A percentile compares a stretch with the other conserved stretches of the same genome.
Conservation (phyloP, 2,888 invertebrate species). For the Piscicola geometra region DNA sequence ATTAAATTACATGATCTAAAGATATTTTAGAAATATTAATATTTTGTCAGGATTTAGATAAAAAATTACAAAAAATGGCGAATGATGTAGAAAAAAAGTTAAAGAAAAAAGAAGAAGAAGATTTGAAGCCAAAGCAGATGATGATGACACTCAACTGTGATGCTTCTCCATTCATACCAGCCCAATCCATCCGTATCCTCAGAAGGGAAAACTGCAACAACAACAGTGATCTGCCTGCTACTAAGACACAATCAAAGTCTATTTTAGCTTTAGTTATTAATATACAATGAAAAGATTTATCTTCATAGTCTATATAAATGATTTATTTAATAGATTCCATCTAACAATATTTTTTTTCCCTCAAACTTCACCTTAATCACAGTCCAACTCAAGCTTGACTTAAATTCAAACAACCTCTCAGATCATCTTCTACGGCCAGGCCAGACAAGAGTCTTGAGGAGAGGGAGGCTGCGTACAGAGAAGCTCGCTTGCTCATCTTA, state of each 20-base stretch:
- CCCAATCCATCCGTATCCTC: not conserved
- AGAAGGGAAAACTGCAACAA: not conserved
- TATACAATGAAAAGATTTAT: no score
- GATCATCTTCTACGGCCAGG: not conserved
- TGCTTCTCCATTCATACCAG: not conserved
- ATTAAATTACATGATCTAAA: not conserved
- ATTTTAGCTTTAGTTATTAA: no score
- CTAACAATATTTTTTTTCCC: no score
- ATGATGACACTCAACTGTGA: conserved; percentile 1
- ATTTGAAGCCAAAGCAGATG: not conserved
- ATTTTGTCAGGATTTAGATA: not conserved
- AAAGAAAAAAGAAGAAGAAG: conserved; percentile 5
- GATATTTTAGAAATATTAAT: no score
- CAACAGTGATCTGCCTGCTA: not conserved
- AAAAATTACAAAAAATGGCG: conserved; percentile 13
- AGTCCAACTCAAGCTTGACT: no score
- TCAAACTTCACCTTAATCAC: no score
- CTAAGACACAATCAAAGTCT: no score
- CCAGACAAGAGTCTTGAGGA: not conserved
- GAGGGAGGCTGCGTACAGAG: not conserved
- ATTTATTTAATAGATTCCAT: no score
- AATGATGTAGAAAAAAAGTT: conserved; percentile 8
- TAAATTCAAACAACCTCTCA: no score
- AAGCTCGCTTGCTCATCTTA: not conserved
- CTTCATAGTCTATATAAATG: no score